Evolutionary conservation across 1,140 invertebrate species (phyloP).

Genomic region (Berghia stephanieae): DNA sequence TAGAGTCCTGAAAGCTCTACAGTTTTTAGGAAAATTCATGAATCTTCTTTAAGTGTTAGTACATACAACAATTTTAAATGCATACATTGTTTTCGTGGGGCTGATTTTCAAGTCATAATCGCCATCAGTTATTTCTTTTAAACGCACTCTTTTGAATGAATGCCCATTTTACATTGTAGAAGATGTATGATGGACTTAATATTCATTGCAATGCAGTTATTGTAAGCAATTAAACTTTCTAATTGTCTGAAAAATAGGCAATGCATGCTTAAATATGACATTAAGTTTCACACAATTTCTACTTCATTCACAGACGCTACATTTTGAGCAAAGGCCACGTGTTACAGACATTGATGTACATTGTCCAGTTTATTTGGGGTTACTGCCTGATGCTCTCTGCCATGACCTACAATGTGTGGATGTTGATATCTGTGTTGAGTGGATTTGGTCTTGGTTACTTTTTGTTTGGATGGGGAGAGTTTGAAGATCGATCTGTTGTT

Average conservation of each 20-base stretch:
- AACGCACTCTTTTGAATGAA: background rate
- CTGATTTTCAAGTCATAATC: too few species aligned
- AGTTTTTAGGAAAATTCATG: too few species aligned
- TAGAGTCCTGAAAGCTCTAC: too few species aligned
- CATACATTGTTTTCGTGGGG: too few species aligned
- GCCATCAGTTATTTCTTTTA: background rate
- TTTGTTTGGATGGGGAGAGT: constrained; percentile 54
- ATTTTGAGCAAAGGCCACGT: constrained; percentile 51
- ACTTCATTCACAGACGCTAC: constrained; percentile 44
- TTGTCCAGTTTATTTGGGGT: constrained; percentile 53
- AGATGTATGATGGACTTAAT: background rate
- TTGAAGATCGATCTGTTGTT: constrained; percentile 27
- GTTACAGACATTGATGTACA: constrained; percentile 59
- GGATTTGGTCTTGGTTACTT: constrained; percentile 60
- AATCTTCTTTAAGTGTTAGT: too few species aligned
- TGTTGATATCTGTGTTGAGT: constrained; percentile 48
- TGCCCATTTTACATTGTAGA: background rate
- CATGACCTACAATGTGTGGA: constrained; percentile 63
- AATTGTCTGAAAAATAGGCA: background rate
- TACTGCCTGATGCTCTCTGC: constrained; percentile 62
- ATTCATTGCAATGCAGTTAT: background rate
- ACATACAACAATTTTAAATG: too few species aligned
- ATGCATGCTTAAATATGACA: background rate
- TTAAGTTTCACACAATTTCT: background rate
- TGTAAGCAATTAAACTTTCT: background rate